Base-by-base conservation (phyloP, 2,113 vertebrate species). In the Ailuropoda melanoleuca region DNA sequence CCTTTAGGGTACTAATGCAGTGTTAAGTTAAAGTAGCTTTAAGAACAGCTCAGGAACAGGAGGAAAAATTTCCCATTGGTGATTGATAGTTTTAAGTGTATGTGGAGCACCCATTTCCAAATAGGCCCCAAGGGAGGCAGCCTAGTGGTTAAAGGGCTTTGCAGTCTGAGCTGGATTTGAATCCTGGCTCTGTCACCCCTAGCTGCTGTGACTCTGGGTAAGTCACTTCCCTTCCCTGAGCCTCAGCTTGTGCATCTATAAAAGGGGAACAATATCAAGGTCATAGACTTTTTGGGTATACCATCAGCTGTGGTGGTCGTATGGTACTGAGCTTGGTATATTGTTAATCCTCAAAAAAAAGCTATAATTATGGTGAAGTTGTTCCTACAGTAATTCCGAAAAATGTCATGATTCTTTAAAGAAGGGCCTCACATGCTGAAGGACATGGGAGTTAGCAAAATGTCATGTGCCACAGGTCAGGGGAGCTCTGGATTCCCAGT, bases 41-140 rank as follows among this genome's bases (percentile, higher is more conserved):
- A 90, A 31, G 94, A 68, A 70, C 80, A 90, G 31, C 37, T 95
- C 37, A 64, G 70, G 39, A 87, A 90, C 14, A 95, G 74, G 39
- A 95, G 83, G 86, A 90, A 70, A 83, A 64, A 46, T 4, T 83
- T 90, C 95, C 60, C 87, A 85, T 21, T 68, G 60, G 26, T 31
- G 88, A 60, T 18, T 37, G n/a, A n/a, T n/a, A 21, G 19, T 95
- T 56, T 80, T 83, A 96, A 86, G 95, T 43, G 43, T 26, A 75
- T 17, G 78, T 8, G 1, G 68, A 92, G 48, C 86, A 74, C 88
- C 56, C 60, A 84, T 50, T 98, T 96, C 77, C 86, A 97, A 97
- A 94, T 78, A 81, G 94, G 34, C 13, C 86, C 56, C 19, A 29
- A 3, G 15, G 43, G 62, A 93, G 75, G 77, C 60, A 55, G 46